Base-by-base conservation (phyloP, 2,888 invertebrate species). In the Agrilus mali region DNA sequence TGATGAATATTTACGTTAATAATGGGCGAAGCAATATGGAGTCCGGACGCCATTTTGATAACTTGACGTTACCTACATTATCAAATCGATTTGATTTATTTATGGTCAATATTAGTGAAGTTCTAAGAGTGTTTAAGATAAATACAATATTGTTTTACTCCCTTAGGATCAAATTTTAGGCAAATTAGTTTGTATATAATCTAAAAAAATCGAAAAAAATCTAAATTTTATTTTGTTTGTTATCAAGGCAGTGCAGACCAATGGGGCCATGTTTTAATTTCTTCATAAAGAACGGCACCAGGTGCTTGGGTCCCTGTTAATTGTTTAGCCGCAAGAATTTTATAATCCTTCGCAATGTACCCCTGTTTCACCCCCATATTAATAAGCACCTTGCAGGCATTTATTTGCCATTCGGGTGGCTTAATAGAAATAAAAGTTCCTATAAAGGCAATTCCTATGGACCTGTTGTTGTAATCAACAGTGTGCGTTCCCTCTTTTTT, bases 361-460 rank as follows among this genome's bases (percentile, higher is more conserved):
- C 77, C 77, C 32, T 65, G 47, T 10, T 71, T 63, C 0, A 85
- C 74, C 1, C 84, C 86, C 36, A 71, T 60, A 12, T 71, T 65
- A 12, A 86, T 73, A 1, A 86, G 63, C 46, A 74, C 70, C 37
- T 72, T 62, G 3, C 78, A 78, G 0, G 81, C 80, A 14, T 71
- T 68, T 1, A 85, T 51, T 57, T 80, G 73, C 35, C 70, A 67
- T 15, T 68, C 59, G 0, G 76, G 70, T 0, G 76, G 75, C 1
- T 65, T 47, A 1, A 65, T 61, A 0, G 58, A 67, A 37, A 72
- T 78, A 50, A 82, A 86, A 0, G 81, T 82, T 7, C 86, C 86
- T 43, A 86, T 77, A 53, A 82, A 82, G 4, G 79, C 79, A 7
- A 86, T 75, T 2, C 80, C 82, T 27, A 86, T 73, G 55, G 82